Evolutionary conservation across 2,113 vertebrate genomes (phyloP).

Genomic region (Himantopus leucocephalus): DNA sequence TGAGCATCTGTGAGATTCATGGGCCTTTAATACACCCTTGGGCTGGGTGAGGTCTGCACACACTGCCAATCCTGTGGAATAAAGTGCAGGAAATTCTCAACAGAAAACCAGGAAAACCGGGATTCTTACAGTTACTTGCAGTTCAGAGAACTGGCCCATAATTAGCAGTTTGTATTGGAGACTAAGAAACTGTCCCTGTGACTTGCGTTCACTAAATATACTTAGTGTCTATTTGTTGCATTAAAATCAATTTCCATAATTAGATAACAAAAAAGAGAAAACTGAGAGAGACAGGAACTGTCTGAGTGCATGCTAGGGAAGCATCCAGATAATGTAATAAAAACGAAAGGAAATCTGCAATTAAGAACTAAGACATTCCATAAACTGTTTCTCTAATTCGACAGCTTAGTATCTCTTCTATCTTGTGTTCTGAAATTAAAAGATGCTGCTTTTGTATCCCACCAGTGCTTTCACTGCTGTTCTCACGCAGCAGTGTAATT

Average conservation of each 20-base stretch:
- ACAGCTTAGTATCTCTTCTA: background rate
- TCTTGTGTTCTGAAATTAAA: background rate
- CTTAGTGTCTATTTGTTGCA: background rate
- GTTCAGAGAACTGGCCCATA: background rate
- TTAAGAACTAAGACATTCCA: background rate
- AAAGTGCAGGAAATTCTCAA: background rate
- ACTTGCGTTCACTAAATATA: background rate
- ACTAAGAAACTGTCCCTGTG: background rate
- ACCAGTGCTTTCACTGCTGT: background rate
- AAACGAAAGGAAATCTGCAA: conserved; percentile 7
- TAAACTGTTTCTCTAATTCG: background rate
- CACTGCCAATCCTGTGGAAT: background rate
- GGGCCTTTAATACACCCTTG: background rate
- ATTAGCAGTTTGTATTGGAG: background rate
- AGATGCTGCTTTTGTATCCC: background rate
- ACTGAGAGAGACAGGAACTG: background rate
- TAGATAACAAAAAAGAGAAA: background rate
- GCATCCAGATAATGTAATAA: conserved; percentile 9
- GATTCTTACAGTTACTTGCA: background rate
- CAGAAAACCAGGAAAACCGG: background rate
- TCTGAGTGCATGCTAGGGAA: background rate
- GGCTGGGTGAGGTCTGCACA: background rate
- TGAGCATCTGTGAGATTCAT: background rate
- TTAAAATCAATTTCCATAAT: conserved; percentile 9
- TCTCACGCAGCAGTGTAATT: background rate